Evolutionary conservation across 64 coral and sea anemone species (phyloP), one percentile per base, ranked within the genome.

Genomic region (Porites australiensis): DNA sequence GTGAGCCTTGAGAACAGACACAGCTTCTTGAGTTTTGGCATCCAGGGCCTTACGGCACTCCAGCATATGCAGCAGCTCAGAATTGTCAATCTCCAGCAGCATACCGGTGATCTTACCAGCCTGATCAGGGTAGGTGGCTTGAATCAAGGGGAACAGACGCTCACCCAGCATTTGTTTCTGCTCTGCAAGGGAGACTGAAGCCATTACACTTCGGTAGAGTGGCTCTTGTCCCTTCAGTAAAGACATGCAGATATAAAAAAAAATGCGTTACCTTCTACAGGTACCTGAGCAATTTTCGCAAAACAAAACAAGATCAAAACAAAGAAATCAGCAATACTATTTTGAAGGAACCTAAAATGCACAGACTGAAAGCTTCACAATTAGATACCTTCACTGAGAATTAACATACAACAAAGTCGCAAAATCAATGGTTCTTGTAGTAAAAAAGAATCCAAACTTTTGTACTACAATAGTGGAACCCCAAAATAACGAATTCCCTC

Each of bases 131-230:
- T 98, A 94, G 27, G 83, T 99, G 44, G 3, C 43, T 2, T 96
- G 92, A 63, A 99, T 99, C 18, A 88, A 84, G 7, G 98, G 83
- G 79, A 96, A 99, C 65, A 99, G 84, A 4, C 89, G 94, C 55
- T 99, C 98, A 4, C 94, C 98, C 22, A 99, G 44, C 84, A 99
- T 99, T 72, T 96, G 98, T 58, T 99, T 99, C 89, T 96, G 94
- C 2, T 99, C 88, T 70, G 90, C 72, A 9, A 59, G 76, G 14
- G 77, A 50, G 46, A 94, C 88, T 18, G 82, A 65, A 48, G 98
- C 98, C 50, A 99, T 57, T 6, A 16, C 63, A 37, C 88, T 93
- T 6, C 84, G 88, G 73, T 93, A 85, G 18, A 99, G 79, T 14
- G 88, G 88, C 18, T 99, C 94, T 74, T 96, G 91, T 60, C 94